Evolutionary conservation across 2,888 invertebrate genomes (phyloP).

Genomic region (Electrophaes corylata): DNA sequence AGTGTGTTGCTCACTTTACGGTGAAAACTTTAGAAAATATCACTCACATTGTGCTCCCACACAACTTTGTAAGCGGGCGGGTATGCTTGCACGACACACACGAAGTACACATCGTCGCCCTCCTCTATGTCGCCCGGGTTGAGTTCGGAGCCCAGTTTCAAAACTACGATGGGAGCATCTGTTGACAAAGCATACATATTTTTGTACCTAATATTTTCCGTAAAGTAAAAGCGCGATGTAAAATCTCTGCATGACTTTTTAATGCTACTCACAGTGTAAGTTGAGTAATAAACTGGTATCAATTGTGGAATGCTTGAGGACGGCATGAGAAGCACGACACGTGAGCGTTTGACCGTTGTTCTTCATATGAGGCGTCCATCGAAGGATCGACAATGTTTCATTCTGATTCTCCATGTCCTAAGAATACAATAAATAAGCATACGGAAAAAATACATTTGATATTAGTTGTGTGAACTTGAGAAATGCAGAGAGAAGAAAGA

Average conservation of each 20-base stretch:
- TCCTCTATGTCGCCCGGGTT: conserved; percentile 80
- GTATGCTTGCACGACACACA: conserved; percentile 75
- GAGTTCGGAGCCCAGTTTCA: conserved; percentile 72
- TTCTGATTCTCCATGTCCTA: conserved; percentile 93
- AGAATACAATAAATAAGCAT: too few species aligned
- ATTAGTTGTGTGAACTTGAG: background rate
- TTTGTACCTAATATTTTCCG: background rate
- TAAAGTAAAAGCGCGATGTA: background rate
- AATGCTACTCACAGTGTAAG: conserved; percentile 91
- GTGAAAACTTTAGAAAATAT: conserved; percentile 24
- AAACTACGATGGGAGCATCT: conserved; percentile 75
- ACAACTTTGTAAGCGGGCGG: conserved; percentile 83
- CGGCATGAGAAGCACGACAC: conserved; percentile 91
- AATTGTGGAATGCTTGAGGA: conserved; percentile 88
- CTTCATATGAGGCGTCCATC: conserved; percentile 89
- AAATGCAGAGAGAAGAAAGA: background rate
- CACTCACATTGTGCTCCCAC: conserved; percentile 82
- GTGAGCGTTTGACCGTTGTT: conserved; percentile 92
- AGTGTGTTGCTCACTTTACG: conserved; percentile 22
- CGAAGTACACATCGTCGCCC: conserved; percentile 80
- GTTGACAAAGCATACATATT: conserved; percentile 34
- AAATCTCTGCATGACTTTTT: background rate
- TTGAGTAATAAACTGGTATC: conserved; percentile 93
- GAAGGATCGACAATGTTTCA: conserved; percentile 90
- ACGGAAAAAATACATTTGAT: too few species aligned